Evolutionary conservation across 2,797 vertebrate species (phyloP).

Genomic region (Masticophis lateralis): DNA sequence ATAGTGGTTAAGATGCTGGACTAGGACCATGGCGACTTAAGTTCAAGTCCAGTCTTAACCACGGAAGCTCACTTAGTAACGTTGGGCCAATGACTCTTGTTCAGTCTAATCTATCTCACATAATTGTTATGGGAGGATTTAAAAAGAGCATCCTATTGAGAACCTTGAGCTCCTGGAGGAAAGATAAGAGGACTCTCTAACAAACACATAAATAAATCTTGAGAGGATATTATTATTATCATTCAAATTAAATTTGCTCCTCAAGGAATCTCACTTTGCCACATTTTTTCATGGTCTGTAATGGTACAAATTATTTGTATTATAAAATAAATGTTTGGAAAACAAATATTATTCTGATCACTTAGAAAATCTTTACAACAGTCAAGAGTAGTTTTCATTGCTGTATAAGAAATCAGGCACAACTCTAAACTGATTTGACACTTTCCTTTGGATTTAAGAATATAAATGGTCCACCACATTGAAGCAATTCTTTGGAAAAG

Average conservation of each 20-base stretch:
- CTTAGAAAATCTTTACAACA: background rate
- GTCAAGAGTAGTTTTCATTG: background rate
- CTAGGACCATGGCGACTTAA: background rate
- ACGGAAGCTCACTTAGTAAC: background rate
- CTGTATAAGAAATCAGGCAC: background rate
- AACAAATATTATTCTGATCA: conserved; percentile 13
- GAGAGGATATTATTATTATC: background rate
- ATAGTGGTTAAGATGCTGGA: background rate
- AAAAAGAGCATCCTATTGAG: background rate
- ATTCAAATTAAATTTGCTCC: conserved; percentile 20
- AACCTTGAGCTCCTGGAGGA: background rate
- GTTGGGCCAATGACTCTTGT: background rate
- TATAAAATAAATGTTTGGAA: conserved; percentile 16
- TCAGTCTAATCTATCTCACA: background rate
- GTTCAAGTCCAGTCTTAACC: background rate
- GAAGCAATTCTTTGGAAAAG: conserved; percentile 13
- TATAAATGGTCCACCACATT: conserved; percentile 53
- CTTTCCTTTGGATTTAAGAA: conserved; percentile 66
- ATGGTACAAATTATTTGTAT: conserved; percentile 19
- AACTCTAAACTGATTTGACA: conserved; percentile 38
- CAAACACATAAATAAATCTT: background rate
- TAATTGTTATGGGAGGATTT: background rate
- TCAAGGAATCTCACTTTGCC: background rate
- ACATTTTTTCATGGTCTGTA: conserved; percentile 29
- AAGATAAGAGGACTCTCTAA: background rate